A percentile compares a stretch with the other conserved stretches of the same genome.
Evolutionary conservation across 2,888 invertebrate species (phyloP).

Genomic region (Troilus luridus): DNA sequence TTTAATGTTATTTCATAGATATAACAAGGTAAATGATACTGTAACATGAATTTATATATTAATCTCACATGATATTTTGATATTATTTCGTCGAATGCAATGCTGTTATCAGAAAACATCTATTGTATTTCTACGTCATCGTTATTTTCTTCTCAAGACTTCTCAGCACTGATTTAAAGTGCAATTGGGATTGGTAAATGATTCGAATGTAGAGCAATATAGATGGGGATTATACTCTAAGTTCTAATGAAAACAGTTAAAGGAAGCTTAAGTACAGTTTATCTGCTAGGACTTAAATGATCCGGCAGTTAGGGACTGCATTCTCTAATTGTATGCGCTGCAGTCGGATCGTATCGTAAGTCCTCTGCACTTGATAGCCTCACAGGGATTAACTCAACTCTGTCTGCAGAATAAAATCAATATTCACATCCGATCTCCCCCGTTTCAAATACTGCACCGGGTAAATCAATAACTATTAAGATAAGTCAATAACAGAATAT

Average conservation of each 20-base stretch:
- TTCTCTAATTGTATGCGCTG: slow-evolving; percentile 44
- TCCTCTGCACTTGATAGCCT: slow-evolving; percentile 8
- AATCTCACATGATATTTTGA: no score
- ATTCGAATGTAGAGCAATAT: neutral
- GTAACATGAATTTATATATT: no score
- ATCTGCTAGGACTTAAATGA: slow-evolving; percentile 30
- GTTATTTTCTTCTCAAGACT: neutral
- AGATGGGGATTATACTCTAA: slow-evolving; percentile 5
- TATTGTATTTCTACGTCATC: neutral
- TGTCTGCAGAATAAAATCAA: slow-evolving; percentile 19
- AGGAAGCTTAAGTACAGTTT: slow-evolving; percentile 31
- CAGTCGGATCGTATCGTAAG: neutral
- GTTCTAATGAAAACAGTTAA: slow-evolving; percentile 44
- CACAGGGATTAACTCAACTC: slow-evolving; percentile 16
- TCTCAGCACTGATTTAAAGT: neutral
- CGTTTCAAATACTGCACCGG: neutral
- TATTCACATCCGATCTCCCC: neutral
- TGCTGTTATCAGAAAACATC: no score
- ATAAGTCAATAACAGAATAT: no score
- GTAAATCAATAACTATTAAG: neutral
- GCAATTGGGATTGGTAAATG: slow-evolving; percentile 22
- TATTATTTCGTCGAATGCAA: no score
- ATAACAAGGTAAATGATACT: no score
- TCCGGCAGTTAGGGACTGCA: slow-evolving; percentile 41
- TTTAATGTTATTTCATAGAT: no score